Percentiles rank a stretch among this genome's conserved stretches.
These are phyloP conservation scores for Andricus grossulariae DNA, from an alignment of 1,140 invertebrate genomes.

Conservation along the genomic window DNA sequence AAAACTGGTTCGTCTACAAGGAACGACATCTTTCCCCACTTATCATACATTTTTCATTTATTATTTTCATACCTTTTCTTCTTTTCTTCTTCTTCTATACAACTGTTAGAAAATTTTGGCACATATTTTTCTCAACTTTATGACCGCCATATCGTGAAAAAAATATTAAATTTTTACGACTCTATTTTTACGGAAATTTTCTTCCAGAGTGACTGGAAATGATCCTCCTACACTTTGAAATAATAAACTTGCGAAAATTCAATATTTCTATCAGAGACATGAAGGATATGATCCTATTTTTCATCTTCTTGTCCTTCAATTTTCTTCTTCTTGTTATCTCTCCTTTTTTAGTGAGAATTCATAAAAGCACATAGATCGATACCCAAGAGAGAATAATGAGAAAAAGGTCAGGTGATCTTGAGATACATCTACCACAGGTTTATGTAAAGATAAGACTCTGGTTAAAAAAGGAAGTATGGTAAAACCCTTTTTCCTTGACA, in stretches of 20 bases:
- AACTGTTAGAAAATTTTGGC: too few species aligned
- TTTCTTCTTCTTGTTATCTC: not conserved
- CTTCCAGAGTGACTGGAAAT: too few species aligned
- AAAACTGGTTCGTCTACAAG: slow-evolving; percentile 1
- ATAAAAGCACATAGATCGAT: not conserved
- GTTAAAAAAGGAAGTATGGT: not conserved
- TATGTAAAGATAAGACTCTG: not conserved
- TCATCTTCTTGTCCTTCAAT: not conserved
- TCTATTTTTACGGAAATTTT: too few species aligned
- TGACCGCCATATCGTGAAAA: too few species aligned
- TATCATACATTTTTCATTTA: not conserved
- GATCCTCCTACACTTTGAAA: too few species aligned
- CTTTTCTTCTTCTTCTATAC: not conserved
- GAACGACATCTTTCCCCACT: slow-evolving; percentile 3
- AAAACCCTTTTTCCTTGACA: not conserved
- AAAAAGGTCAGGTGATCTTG: slow-evolving; percentile 5
- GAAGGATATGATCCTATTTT: too few species aligned
- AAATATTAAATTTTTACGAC: too few species aligned
- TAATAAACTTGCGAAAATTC: too few species aligned
- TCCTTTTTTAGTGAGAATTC: not conserved
- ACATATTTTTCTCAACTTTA: too few species aligned
- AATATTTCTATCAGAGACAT: too few species aligned
- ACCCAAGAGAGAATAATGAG: slow-evolving; percentile 1
- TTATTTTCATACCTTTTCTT: not conserved
- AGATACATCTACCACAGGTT: not conserved